Percentiles rank a stretch among this genome's conserved stretches.
Evolutionary conservation across 53 echinoderm and acorn worm species (phyloP).

Genomic region (Apostichopus leukothele): DNA sequence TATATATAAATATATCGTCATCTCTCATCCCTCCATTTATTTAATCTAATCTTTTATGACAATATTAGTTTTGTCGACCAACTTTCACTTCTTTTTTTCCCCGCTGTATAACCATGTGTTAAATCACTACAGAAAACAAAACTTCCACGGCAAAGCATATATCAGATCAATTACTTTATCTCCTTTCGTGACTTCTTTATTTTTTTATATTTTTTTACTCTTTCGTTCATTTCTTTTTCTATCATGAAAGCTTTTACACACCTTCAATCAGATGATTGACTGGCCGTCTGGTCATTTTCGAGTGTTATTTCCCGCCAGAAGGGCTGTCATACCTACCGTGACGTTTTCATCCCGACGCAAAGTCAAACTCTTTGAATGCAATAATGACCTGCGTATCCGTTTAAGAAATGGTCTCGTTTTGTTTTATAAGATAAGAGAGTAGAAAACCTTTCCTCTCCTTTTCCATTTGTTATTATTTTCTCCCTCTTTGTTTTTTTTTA

Average conservation of each 20-base stretch:
- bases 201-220: too few species aligned
- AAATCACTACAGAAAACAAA: too few species aligned
- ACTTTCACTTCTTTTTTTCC: too few species aligned
- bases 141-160: too few species aligned
- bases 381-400: slow-evolving; percentile 10
- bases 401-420: background rate
- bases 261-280: slow-evolving; percentile 16
- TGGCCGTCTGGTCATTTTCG: slow-evolving; percentile 35
- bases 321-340: background rate
- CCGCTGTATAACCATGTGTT: too few species aligned
- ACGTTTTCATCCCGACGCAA: background rate
- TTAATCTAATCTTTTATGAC: too few species aligned
- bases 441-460: background rate
- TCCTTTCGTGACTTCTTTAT: too few species aligned
- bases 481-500: slow-evolving; percentile 25
- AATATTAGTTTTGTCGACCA: too few species aligned
- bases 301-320: slow-evolving; percentile 17
- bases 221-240: too few species aligned
- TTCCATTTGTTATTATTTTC: slow-evolving; percentile 9
- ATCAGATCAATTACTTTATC: too few species aligned
- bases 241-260: background rate
- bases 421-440: background rate
- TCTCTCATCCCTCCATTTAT: too few species aligned
- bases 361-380: background rate
- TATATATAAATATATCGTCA: too few species aligned